Evolutionary conservation across 2,797 vertebrate species (phyloP).

Genomic region (Labeo calbasu): DNA sequence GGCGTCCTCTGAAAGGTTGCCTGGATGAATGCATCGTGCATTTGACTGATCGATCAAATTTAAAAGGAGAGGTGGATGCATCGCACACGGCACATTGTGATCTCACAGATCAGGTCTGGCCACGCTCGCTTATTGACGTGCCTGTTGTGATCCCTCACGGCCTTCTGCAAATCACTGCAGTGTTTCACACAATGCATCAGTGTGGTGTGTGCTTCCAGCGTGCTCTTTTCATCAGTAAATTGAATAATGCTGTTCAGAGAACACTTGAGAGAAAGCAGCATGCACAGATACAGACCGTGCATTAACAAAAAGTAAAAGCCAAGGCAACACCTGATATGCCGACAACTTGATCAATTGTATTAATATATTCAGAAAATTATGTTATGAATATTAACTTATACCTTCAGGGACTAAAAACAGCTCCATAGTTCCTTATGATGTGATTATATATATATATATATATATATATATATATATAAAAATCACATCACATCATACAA

Average conservation of each 20-base stretch:
- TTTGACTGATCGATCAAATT: slow-evolving; percentile 4
- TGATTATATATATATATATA: too few species aligned
- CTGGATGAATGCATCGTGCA: not conserved
- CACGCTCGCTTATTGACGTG: not conserved
- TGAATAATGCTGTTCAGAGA: not conserved
- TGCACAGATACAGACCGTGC: not conserved
- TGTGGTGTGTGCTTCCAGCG: not conserved
- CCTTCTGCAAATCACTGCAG: slow-evolving; percentile 12
- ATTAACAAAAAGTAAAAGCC: not conserved
- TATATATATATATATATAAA: not conserved
- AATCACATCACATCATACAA: not conserved
- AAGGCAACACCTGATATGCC: not conserved
- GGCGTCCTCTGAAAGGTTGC: slow-evolving; percentile 23
- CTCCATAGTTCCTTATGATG: not conserved
- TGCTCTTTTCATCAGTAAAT: not conserved
- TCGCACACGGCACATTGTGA: not conserved
- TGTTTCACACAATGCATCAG: not conserved
- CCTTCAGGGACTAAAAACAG: not conserved
- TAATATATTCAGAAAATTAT: not conserved
- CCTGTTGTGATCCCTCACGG: not conserved
- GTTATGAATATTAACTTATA: not conserved
- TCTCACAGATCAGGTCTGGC: not conserved
- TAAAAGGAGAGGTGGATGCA: not conserved
- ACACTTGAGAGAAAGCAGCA: slow-evolving; percentile 6
- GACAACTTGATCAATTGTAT: not conserved